Base-by-base conservation (phyloP, 64 coral and sea anemone species). In the Astreopora myriophthalma region DNA sequence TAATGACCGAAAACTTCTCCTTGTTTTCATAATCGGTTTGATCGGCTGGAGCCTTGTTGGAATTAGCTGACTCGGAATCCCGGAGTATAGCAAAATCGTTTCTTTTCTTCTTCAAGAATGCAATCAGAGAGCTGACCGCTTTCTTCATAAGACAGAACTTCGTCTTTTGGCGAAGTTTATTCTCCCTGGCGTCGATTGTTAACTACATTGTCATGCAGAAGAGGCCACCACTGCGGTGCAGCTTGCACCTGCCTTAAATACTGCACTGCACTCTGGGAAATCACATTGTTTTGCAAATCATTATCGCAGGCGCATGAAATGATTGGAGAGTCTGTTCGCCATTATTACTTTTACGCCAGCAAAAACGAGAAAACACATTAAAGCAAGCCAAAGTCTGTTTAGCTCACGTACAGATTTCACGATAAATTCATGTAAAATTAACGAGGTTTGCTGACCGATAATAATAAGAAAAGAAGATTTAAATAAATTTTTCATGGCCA, bases 91-190 rank as follows among this genome's bases (percentile, higher is more conserved):
- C 11, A 38, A 83, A 83, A 25, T 74, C 80, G 79, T 85, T 58
- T 34, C 61, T 92, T 64, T 72, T 85, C 58, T 68, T 92, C 73
- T 98, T 86, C 69, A 98, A 89, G 29, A 98, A 91, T 51, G 92
- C 91, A 88, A 94, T 91, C 61, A 98, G 88, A 6, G 94, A 85
- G 22, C 31, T 78, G 35, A 98, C 96, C 34, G 92, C 96, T 79
- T 98, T 98, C 92, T 89, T 94, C 81, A 92, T 92, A 67, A 60
- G 81, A 64, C 19, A 64, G 7, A 11, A 13, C 14, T 22, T 64
- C 44, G 8, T 83, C 52, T 38, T 38, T 80, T 19, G 28, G 33
- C 79, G 22, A 38, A 61, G 57, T 39, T 83, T 83, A 64, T 25
- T 64, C 79, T 61, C 20, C 13, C 32, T 57, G 37, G 79, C 3